A percentile compares a stretch with the other conserved stretches of the same genome.
Evolutionary conservation across 1,140 invertebrate genomes (phyloP).

Genomic region (Cydia pomonella): DNA sequence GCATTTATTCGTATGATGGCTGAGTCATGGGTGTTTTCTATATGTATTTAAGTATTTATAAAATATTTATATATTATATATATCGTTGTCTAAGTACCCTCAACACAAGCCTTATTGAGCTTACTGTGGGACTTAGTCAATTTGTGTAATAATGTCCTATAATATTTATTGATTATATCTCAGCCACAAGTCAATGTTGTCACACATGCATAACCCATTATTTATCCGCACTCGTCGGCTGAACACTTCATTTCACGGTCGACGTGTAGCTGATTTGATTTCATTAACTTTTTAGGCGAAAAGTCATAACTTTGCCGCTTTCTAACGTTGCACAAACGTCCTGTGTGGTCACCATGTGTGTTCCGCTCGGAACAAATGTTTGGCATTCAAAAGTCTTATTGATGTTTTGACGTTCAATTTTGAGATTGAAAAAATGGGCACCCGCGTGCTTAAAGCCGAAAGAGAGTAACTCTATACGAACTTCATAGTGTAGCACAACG

Average conservation of each 20-base stretch:
- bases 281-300: slow-evolving; percentile 56
- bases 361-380: slow-evolving; percentile 68
- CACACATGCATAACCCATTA: slow-evolving; percentile 47
- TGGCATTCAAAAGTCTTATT: slow-evolving; percentile 69
- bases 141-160: no score
- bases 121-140: no score
- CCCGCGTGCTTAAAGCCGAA: slow-evolving; percentile 36
- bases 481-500: background rate
- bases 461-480: background rate
- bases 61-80: no score
- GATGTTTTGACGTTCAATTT: slow-evolving; percentile 61
- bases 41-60: no score
- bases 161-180: no score
- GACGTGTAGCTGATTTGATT: slow-evolving; percentile 59
- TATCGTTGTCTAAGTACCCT: no score
- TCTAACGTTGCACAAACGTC: slow-evolving; percentile 66
- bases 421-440: slow-evolving; percentile 57
- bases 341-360: slow-evolving; percentile 73
- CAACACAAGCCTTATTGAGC: no score
- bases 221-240: slow-evolving; percentile 49
- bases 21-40: no score
- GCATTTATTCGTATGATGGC: no score
- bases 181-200: slow-evolving; percentile 35
- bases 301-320: slow-evolving; percentile 51
- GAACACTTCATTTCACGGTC: slow-evolving; percentile 68